A percentile compares a stretch with the other conserved stretches of the same genome.
These are phyloP conservation scores for Tautogolabrus adspersus DNA, from an alignment of 2,113 vertebrate genomes.

Conservation along the genomic window DNA sequence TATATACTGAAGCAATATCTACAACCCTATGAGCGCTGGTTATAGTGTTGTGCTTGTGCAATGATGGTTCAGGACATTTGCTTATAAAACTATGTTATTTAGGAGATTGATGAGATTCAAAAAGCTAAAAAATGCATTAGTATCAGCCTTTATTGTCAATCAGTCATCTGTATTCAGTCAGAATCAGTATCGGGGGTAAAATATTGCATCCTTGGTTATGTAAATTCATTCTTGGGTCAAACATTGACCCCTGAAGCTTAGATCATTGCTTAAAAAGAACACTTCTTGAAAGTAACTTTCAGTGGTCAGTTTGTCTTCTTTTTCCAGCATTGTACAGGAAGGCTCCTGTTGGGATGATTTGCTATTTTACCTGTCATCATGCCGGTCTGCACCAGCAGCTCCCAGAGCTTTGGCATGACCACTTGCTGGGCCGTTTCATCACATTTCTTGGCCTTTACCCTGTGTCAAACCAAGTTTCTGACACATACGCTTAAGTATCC, in stretches of 20 bases:
- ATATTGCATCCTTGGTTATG: background rate
- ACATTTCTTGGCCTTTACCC: constrained; percentile 37
- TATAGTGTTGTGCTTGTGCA: too few relatives aligned
- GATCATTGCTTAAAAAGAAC: background rate
- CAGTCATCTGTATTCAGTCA: background rate
- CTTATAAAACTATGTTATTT: too few relatives aligned
- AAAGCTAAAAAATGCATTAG: too few relatives aligned
- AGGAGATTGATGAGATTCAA: too few relatives aligned
- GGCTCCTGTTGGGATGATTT: constrained; percentile 23
- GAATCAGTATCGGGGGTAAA: background rate
- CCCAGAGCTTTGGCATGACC: constrained; percentile 17
- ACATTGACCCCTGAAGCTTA: background rate
- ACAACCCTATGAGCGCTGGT: too few relatives aligned
- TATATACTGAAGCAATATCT: background rate
- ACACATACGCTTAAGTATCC: constrained; percentile 33
- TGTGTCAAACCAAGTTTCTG: constrained; percentile 32
- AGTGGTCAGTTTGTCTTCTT: background rate
- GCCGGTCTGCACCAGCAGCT: background rate
- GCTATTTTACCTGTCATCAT: constrained; percentile 39
- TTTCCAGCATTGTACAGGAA: constrained; percentile 25
- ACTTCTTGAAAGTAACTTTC: background rate
- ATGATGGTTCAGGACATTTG: too few relatives aligned
- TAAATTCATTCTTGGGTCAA: background rate
- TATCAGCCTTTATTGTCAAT: background rate
- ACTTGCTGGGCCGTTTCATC: constrained; percentile 57